Percentiles rank a stretch among this genome's conserved stretches.
phyloP scores from a whole-genome alignment of 2,113 vertebrate species.

The Zapus hudsonius region DNA sequence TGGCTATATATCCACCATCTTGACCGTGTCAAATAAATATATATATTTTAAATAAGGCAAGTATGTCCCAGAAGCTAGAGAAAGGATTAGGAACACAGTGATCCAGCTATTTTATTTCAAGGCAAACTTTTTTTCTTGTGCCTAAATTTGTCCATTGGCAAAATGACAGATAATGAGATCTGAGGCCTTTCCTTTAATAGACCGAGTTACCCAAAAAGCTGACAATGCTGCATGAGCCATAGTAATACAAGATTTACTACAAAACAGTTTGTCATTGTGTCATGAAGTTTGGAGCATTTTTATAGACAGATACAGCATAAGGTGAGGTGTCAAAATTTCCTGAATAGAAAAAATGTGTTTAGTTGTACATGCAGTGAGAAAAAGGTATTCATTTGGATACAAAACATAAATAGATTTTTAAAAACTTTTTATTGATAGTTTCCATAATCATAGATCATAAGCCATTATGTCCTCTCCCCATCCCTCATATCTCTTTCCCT shows the following conservation, averaged over 20 bases:
- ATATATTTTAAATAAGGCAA: constrained; percentile 4
- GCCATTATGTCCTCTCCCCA: too few relatives aligned
- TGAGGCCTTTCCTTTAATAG: not conserved
- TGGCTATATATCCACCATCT: too few relatives aligned
- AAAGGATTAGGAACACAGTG: not conserved
- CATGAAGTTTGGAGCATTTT: not conserved
- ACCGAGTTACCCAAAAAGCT: not conserved
- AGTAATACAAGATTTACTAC: not conserved
- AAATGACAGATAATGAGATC: not conserved
- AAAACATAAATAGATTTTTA: not conserved
- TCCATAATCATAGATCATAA: too few relatives aligned
- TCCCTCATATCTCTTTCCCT: too few relatives aligned
- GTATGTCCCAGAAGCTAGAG: constrained; percentile 16
- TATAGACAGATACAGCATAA: not conserved
- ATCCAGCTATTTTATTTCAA: constrained; percentile 35
- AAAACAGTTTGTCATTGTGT: not conserved
- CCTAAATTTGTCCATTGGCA: constrained; percentile 34
- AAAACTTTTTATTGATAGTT: too few relatives aligned
- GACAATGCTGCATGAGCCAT: rapidly evolving
- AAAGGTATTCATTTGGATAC: constrained; percentile 23
- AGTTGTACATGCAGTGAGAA: constrained; percentile 26
- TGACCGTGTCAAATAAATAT: too few relatives aligned
- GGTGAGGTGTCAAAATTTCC: not conserved
- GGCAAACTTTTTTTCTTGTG: not conserved
- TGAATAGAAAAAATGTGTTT: constrained; percentile 36